Percentiles rank a stretch among this genome's conserved stretches.
Evolutionary conservation across 2,797 vertebrate genomes (phyloP).

Genomic region (Mycteria americana): DNA sequence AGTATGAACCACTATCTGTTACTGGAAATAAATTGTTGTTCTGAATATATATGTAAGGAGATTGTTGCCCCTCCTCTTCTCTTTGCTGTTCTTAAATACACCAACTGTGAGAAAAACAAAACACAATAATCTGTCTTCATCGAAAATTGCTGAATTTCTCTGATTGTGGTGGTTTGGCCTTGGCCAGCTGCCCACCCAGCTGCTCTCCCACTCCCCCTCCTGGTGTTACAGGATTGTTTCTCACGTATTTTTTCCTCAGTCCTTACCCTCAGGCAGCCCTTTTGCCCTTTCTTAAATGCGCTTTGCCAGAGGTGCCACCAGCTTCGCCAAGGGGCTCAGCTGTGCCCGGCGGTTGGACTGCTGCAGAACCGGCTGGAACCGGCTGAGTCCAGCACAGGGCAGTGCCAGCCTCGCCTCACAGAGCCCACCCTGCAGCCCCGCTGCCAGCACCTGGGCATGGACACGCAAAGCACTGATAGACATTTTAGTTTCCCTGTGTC

Average conservation of each 20-base stretch:
- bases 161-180: not conserved
- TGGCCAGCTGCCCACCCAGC: not conserved
- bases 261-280: not conserved
- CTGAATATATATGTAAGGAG: not conserved
- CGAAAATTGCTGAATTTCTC: not conserved
- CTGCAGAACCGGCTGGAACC: not conserved
- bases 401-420: not conserved
- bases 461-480: fast-evolving
- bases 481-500: fast-evolving
- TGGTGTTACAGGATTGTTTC: not conserved
- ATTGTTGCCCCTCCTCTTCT: not conserved
- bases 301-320: not conserved
- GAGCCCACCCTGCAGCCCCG: not conserved
- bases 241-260: not conserved
- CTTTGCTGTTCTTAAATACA: not conserved
- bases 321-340: not conserved
- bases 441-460: fast-evolving
- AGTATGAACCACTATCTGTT: not conserved
- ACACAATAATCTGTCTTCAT: not conserved
- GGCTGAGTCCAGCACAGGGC: fast-evolving
- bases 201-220: fast-evolving
- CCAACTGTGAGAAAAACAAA: not conserved
- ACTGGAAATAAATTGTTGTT: not conserved
- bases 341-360: fast-evolving
- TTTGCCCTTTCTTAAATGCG: fast-evolving